phyloP scores from a whole-genome alignment of 1,140 invertebrate species.

The Drosophila bipectinata region DNA sequence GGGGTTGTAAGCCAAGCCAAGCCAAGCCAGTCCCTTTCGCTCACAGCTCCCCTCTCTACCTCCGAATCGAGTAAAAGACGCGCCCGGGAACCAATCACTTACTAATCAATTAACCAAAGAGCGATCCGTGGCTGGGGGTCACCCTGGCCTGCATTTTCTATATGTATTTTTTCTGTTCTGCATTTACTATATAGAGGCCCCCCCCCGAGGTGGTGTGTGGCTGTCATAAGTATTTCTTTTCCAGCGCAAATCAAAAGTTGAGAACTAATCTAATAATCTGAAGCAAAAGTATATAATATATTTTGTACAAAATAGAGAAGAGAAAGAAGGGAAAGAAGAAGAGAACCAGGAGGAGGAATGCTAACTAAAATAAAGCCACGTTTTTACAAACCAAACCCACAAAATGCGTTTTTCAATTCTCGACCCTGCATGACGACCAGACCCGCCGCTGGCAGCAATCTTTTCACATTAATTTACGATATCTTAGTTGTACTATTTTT shows the following conservation, averaged over 20 bases:
- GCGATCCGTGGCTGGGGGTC: conserved; percentile 6
- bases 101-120: conserved; percentile 81
- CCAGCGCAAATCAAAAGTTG: conserved; percentile 60
- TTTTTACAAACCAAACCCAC: conserved; percentile 66
- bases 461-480: too few species aligned
- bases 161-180: too few species aligned
- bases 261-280: conserved; percentile 53
- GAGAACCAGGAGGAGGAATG: conserved; percentile 22
- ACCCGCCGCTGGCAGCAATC: background rate
- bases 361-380: conserved; percentile 64
- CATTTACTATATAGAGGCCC: too few species aligned
- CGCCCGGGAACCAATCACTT: conserved; percentile 4
- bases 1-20: conserved; percentile 9
- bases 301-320: conserved; percentile 55
- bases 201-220: background rate
- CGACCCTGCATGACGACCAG: conserved; percentile 32
- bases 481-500: background rate
- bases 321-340: conserved; percentile 3
- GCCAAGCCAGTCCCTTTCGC: too few species aligned
- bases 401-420: conserved; percentile 72
- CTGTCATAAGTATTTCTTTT: conserved; percentile 42
- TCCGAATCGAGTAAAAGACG: conserved; percentile 41
- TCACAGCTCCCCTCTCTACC: conserved; percentile 8
- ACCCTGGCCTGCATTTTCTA: background rate
- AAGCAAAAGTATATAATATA: conserved; percentile 45